Conservation (phyloP, 2,113 vertebrate genomes). For the Phrynocephalus versicolor region DNA sequence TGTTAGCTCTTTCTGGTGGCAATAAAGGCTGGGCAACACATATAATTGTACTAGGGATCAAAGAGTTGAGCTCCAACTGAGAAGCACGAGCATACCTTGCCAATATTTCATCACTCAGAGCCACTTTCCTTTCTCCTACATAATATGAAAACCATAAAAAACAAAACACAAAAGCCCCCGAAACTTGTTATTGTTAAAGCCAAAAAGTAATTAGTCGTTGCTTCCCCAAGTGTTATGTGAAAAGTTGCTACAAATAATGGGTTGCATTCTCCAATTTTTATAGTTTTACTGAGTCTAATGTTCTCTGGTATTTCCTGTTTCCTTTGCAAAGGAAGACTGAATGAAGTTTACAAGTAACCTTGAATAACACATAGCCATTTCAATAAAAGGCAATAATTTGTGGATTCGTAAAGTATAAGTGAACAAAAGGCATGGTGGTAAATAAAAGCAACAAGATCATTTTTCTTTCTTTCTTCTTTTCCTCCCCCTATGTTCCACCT, state of each 20-base stretch:
- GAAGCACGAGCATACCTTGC: slow-evolving; percentile 71
- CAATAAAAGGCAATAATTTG: slow-evolving; percentile 82
- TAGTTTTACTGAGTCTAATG: slow-evolving; percentile 92
- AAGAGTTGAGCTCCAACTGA: slow-evolving; percentile 79
- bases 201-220: slow-evolving; percentile 94
- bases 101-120: slow-evolving; percentile 84
- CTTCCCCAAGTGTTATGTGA: slow-evolving; percentile 93
- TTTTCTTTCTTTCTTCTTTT: slow-evolving; percentile 1
- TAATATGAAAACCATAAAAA: slow-evolving; percentile 88
- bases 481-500: slow-evolving; percentile 41
- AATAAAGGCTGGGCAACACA: slow-evolving; percentile 72
- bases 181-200: slow-evolving; percentile 88
- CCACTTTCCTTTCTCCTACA: slow-evolving; percentile 76
- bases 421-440: slow-evolving; percentile 66
- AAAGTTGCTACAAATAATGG: slow-evolving; percentile 91
- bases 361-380: slow-evolving; percentile 85
- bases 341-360: slow-evolving; percentile 90
- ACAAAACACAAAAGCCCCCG: slow-evolving; percentile 79
- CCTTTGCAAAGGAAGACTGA: slow-evolving; percentile 85
- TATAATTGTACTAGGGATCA: slow-evolving; percentile 76
- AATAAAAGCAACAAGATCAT: slow-evolving; percentile 63
- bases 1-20: slow-evolving; percentile 66
- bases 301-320: slow-evolving; percentile 97
- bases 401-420: slow-evolving; percentile 75
- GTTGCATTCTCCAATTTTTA: slow-evolving; percentile 88